A percentile compares a stretch with the other conserved stretches of the same genome.
These are phyloP conservation scores for Apomyelois bistriatella DNA, from an alignment of 2,888 invertebrate genomes.

Conservation along the genomic window DNA sequence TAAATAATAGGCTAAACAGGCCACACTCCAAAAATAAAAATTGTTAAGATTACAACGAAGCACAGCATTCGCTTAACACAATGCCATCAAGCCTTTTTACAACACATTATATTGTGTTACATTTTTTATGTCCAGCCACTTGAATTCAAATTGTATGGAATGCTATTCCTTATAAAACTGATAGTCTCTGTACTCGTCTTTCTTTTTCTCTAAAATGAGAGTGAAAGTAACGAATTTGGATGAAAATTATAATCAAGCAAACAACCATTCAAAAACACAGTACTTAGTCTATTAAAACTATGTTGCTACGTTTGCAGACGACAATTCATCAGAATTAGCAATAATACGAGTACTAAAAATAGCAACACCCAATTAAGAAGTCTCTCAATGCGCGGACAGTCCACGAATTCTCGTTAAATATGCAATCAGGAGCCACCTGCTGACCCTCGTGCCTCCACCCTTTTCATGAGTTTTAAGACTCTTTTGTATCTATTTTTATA, in stretches of 20 bases:
- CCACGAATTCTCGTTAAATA: conserved; percentile 53
- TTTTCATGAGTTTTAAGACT: conserved; percentile 20
- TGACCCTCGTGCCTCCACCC: conserved; percentile 13
- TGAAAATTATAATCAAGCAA: conserved; percentile 1
- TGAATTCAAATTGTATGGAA: too few relatives aligned
- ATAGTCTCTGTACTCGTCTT: too few relatives aligned
- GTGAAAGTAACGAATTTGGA: too few relatives aligned
- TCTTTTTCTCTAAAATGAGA: too few relatives aligned
- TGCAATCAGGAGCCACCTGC: conserved; percentile 38
- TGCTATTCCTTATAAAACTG: too few relatives aligned
- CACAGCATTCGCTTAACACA: too few relatives aligned
- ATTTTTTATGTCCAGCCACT: too few relatives aligned
- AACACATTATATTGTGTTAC: too few relatives aligned
- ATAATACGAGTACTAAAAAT: conserved; percentile 35
- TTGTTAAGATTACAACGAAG: too few relatives aligned
- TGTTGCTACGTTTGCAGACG: conserved; percentile 21
- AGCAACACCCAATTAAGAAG: conserved; percentile 43
- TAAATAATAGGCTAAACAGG: too few relatives aligned
- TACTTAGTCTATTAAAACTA: conserved; percentile 15
- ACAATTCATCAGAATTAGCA: conserved; percentile 27
- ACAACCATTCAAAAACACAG: conserved; percentile 11
- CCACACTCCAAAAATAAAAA: too few relatives aligned
- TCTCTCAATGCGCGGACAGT: conserved; percentile 32
- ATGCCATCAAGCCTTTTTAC: too few relatives aligned
- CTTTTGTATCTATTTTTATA: conserved; percentile 3